These are phyloP conservation scores for Tenebrosternarchus preto DNA, from an alignment of 2,113 vertebrate species.

Conservation along the genomic window DNA sequence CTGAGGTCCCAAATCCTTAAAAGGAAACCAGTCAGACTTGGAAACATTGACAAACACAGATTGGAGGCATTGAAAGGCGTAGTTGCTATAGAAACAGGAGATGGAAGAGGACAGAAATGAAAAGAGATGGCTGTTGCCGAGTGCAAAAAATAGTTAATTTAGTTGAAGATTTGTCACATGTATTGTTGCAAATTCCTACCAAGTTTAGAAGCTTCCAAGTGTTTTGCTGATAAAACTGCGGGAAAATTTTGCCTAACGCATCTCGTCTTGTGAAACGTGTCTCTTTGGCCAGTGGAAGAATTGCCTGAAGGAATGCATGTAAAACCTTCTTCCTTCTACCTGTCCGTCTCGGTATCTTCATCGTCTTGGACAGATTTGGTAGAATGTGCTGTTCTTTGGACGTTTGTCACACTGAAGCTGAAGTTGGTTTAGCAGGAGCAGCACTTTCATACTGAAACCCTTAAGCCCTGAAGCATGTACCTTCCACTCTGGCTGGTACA, in stretches of 20 bases:
- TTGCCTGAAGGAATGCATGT: too few species aligned
- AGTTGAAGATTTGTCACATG: conserved; percentile 23
- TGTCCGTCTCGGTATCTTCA: too few species aligned
- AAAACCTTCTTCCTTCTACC: too few species aligned
- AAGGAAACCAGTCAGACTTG: conserved; percentile 9
- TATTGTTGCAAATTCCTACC: neutral
- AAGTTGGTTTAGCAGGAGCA: too few species aligned
- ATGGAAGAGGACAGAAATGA: conserved; percentile 42
- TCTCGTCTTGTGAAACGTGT: neutral
- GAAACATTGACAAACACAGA: conserved; percentile 19
- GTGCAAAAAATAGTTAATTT: conserved; percentile 29
- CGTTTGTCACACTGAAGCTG: too few species aligned
- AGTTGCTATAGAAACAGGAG: conserved; percentile 53
- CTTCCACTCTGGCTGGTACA: too few species aligned
- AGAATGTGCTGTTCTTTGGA: too few species aligned
- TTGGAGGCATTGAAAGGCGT: conserved; percentile 23
- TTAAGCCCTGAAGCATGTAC: too few species aligned
- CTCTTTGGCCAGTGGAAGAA: neutral
- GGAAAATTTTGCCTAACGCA: neutral
- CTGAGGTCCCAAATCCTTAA: conserved; percentile 10
- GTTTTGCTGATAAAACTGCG: neutral
- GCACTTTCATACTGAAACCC: too few species aligned
- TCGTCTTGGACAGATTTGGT: too few species aligned
- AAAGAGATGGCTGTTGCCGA: conserved; percentile 35
- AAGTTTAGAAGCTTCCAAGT: neutral